Evolutionary conservation across 2,797 vertebrate species (phyloP).

Genomic region (Pseudochirops corinnae): DNA sequence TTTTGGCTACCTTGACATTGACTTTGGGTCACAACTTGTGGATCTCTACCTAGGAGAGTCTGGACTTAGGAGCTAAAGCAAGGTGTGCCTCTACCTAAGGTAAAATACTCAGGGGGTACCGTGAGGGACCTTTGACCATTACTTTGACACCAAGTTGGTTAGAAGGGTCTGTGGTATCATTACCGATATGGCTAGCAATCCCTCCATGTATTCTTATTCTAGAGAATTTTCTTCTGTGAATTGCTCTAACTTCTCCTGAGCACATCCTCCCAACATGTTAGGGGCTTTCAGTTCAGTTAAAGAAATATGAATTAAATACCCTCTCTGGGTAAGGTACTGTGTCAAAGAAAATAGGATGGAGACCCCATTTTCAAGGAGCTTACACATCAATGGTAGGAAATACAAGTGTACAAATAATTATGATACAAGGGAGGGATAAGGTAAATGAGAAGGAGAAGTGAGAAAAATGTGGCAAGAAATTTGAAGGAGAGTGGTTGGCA

Average conservation of each 20-base stretch:
- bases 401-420: not conserved
- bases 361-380: not conserved
- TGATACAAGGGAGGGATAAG: not conserved
- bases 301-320: not conserved
- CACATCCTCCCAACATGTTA: not conserved
- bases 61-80: not conserved
- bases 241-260: not conserved
- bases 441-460: not conserved
- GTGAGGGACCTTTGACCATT: not conserved
- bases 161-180: not conserved
- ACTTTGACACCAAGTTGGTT: not conserved
- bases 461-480: not conserved
- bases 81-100: not conserved
- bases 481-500: not conserved
- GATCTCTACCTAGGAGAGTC: not conserved
- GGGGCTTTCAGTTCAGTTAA: not conserved
- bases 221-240: not conserved
- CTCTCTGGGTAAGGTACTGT: not conserved
- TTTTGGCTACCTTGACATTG: not conserved
- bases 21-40: not conserved
- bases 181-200: not conserved
- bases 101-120: not conserved
- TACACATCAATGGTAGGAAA: not conserved
- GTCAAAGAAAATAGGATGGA: not conserved
- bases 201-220: not conserved